Base-by-base conservation (phyloP, 1,140 invertebrate genomes). In the Phthorimaea operculella region DNA sequence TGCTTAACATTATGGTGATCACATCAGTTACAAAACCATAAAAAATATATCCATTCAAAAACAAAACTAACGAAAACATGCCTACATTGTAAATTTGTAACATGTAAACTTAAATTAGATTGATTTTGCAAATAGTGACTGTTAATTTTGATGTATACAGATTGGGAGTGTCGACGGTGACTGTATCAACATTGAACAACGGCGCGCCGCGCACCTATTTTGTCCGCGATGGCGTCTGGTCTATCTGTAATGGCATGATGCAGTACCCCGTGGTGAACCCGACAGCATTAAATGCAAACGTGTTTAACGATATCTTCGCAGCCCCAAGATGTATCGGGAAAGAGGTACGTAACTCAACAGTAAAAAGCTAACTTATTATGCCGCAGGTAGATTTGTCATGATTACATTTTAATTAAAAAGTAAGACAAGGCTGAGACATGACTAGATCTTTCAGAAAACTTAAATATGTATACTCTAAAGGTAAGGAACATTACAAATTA, bases 181-280 rank as follows among this genome's bases (percentile, higher is more conserved):
- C 63, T 0, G 68, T 83, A n/a, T 51, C 68, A 0, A 65, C 66
- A 2, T 36, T 71, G 12, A 60, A 52, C 15, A 63, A 64, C 14
- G 2, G 21, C 6, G 6, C 54, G 6, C 60, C 70, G 0, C 61
- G 69, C 0, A 64, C 56, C 7, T 81, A 83, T 55, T 64, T 80
- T n/a, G 72, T 83, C 6, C 66, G 75, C 1, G 70, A 81, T 33
- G 73, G 71, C 0, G 63, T 57, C n/a, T 83, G 78, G 78, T 64
- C 62, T 3, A 61, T 69, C 0, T 83, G 80, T 56, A 70, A 66
- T 18, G 76, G 76, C 0, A 54, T 71, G 12, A 45, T 83, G 9
- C 74, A 78, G 33, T 59, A 59, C 28, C 70, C 73, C 2, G 12
- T 47, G 10, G n/a, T 47, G 4, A 39, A 10, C n/a, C 10, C n/a